Evolutionary conservation across 2,888 invertebrate species (phyloP).

Genomic region (Ptychoptera albimana): DNA sequence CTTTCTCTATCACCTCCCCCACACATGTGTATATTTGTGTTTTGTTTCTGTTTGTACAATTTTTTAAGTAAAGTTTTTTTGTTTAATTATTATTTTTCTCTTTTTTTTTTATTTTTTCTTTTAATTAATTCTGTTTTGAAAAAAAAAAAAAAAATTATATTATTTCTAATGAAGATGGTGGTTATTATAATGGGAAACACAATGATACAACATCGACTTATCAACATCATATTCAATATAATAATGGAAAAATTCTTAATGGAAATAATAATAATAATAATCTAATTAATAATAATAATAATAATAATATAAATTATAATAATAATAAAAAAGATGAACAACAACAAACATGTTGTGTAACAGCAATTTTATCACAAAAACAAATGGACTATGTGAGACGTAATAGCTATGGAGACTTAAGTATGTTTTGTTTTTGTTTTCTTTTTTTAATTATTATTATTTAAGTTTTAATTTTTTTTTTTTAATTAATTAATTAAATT

Average conservation of each 20-base stretch:
- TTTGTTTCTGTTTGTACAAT: no score
- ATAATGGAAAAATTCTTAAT: neutral
- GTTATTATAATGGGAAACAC: neutral
- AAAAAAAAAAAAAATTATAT: slow-evolving; percentile 2
- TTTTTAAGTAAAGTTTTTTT: no score
- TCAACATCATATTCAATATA: neutral
- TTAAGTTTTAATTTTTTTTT: slow-evolving; percentile 5
- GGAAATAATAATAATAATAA: neutral
- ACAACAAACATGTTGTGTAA: slow-evolving; percentile 6
- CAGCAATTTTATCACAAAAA: slow-evolving; percentile 19
- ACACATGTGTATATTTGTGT: no score
- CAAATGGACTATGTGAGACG: slow-evolving; percentile 52
- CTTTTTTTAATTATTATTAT: slow-evolving; percentile 1
- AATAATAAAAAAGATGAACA: slow-evolving; percentile 10
- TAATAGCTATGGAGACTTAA: slow-evolving; percentile 60
- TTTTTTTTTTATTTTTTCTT: no score
- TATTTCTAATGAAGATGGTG: neutral
- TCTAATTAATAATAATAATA: neutral
- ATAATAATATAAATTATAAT: slow-evolving; percentile 7
- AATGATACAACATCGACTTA: slow-evolving; percentile 1
- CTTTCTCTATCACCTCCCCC: no score
- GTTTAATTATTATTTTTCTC: no score
- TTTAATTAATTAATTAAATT: slow-evolving; percentile 1
- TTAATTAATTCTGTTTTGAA: neutral
- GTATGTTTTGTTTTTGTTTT: slow-evolving; percentile 32